Percentiles rank a stretch among this genome's conserved stretches.
Evolutionary conservation across 2,113 vertebrate species (phyloP).

Genomic region (Amazona vittata): DNA sequence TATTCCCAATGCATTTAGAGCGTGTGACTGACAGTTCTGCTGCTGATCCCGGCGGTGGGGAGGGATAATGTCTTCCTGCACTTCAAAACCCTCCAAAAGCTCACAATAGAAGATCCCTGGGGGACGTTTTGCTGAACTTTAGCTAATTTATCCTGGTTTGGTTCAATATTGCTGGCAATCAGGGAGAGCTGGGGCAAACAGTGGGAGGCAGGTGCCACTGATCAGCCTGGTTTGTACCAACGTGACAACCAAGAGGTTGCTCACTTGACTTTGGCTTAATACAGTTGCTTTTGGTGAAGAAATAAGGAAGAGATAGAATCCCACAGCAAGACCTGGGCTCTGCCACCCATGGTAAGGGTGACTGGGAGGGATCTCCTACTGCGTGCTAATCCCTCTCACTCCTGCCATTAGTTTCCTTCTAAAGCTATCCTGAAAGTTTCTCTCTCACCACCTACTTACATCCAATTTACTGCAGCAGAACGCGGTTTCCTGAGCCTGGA

Average conservation of each 20-base stretch:
- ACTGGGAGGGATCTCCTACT: not conserved
- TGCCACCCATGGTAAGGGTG: accelerated
- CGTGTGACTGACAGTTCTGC: constrained; percentile 29
- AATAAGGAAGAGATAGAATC: accelerated
- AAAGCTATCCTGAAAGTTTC: not conserved
- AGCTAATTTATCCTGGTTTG: not conserved
- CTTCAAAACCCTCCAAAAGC: not conserved
- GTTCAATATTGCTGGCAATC: not conserved
- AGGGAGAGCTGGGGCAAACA: not conserved
- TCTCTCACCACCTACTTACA: not conserved
- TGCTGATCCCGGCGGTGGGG: not conserved
- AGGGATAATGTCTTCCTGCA: not conserved
- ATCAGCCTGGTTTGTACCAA: not conserved
- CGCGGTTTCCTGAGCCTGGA: not conserved
- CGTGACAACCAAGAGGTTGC: too few species aligned
- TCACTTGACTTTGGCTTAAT: accelerated
- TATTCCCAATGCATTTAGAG: constrained; percentile 16
- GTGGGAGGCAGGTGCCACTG: not conserved
- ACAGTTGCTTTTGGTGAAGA: not conserved
- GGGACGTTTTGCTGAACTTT: not conserved
- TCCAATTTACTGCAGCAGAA: not conserved
- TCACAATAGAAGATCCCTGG: not conserved
- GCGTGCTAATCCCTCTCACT: not conserved
- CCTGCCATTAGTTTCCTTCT: not conserved
- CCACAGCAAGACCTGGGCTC: accelerated